A percentile compares a stretch with the other conserved stretches of the same genome.
Evolutionary conservation across 1,140 invertebrate genomes (phyloP).

Genomic region (Orius insidiosus): DNA sequence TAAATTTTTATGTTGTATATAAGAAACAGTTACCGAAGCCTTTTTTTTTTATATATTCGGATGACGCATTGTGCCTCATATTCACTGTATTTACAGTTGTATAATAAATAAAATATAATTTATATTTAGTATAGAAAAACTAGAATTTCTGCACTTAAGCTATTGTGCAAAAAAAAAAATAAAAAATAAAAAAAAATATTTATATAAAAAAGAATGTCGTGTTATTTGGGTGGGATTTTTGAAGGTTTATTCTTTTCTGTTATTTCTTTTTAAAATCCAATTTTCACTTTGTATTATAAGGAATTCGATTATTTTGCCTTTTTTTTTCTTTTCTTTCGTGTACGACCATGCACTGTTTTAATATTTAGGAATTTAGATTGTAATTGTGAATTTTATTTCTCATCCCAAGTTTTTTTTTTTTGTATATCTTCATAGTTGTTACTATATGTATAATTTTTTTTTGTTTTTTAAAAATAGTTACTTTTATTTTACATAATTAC

Average conservation of each 20-base stretch:
- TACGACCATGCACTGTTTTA: conserved; percentile 1
- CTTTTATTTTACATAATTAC: conserved; percentile 15
- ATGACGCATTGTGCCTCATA: conserved; percentile 1
- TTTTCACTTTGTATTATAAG: conserved; percentile 1
- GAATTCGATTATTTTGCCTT: neutral
- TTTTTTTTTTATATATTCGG: neutral
- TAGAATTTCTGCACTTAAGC: conserved; percentile 1
- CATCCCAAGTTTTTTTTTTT: neutral
- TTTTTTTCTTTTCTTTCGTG: conserved; percentile 1
- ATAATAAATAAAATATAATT: conserved; percentile 6
- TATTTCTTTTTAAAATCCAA: neutral
- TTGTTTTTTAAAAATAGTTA: conserved; percentile 15
- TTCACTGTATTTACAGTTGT: conserved; percentile 7
- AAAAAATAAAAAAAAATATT: neutral
- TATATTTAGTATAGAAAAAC: neutral
- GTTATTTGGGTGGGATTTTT: neutral
- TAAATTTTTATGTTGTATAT: conserved; percentile 6
- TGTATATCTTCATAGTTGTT: conserved; percentile 1
- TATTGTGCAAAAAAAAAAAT: neutral
- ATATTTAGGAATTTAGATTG: neutral
- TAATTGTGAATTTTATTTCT: conserved; percentile 5
- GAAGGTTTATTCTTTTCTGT: no score
- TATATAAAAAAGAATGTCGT: neutral
- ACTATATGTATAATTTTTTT: conserved; percentile 9
- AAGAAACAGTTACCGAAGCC: conserved; percentile 9